Base-by-base conservation (phyloP, 2,113 vertebrate genomes). In the Ciconia stormi region DNA sequence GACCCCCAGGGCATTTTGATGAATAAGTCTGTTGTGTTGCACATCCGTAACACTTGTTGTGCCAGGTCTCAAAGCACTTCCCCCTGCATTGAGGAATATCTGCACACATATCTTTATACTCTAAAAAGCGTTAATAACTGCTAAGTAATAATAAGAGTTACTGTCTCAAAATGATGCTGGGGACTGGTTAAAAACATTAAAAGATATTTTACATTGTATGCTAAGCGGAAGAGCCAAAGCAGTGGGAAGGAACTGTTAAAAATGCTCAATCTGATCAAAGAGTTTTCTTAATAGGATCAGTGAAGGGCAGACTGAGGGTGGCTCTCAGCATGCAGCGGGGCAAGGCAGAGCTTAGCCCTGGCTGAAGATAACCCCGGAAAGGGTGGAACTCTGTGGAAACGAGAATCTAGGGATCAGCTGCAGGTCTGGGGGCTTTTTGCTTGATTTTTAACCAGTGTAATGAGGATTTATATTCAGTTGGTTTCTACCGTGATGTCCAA, bases 91-190 rank as follows among this genome's bases (percentile, higher is more conserved):
- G 58, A 58, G 69, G 52, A 84, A 8, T 40, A 18, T 44, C 73
- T 84, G 42, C 67, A 69, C 58, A 25, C 0, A 0, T 15, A 10
- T 58, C 32, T 44, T 77, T 50, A 8, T 23, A 17, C 44, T 69
- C 58, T 22, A 27, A 58, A 76, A 74, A 25, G n/a, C 5, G 0
- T 42, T 52, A 40, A 4, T n/a, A 83, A 67, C 61, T 47, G 61
- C 84, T 47, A 20, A 66, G 29, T 46, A 21, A 47, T 10, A 55
- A 3, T 14, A 21, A n/a, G 56, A 78, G n/a, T n/a, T 29, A 6
- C 23, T 32, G 30, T n/a, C 38, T 67, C 32, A 81, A 83, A 73
- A 53, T 10, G 9, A 18, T 69, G 38, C 69, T 81, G 69, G 63
- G 19, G 58, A 34, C 5, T 1, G 4, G 27, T 82, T 29, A 16